A percentile compares a stretch with the other conserved stretches of the same genome.
These are phyloP conservation scores for Paralichthys olivaceus DNA, from an alignment of 2,113 vertebrate genomes.

Conservation along the genomic window DNA sequence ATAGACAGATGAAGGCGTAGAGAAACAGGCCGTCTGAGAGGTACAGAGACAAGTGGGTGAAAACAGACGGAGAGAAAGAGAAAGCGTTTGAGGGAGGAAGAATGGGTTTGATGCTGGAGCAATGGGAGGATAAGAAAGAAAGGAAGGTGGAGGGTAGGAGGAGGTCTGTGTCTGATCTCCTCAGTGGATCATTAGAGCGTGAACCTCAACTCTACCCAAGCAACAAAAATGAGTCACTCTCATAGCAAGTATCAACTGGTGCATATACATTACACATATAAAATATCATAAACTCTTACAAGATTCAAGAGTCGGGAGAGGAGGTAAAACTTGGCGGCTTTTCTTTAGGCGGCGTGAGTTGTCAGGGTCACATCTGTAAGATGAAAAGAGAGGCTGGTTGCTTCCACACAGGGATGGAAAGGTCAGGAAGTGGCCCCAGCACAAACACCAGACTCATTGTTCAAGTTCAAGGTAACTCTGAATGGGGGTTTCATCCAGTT, in stretches of 20 bases:
- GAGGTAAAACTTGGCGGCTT: conserved; percentile 45
- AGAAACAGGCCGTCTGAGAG: conserved; percentile 29
- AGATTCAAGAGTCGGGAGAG: conserved; percentile 17
- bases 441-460: conserved; percentile 80
- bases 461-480: conserved; percentile 81
- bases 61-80: conserved; percentile 9
- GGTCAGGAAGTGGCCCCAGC: conserved; percentile 81
- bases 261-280: conserved; percentile 1
- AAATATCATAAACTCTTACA: conserved; percentile 21
- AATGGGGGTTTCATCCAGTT: conserved; percentile 73
- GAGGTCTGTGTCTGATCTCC: conserved; percentile 28
- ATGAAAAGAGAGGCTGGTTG: conserved; percentile 77
- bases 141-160: neutral
- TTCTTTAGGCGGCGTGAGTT: conserved; percentile 60
- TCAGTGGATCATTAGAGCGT: conserved; percentile 48
- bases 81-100: conserved; percentile 12
- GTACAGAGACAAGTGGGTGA: conserved; percentile 34
- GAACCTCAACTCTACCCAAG: conserved; percentile 9
- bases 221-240: neutral
- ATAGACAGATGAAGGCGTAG: conserved; percentile 49
- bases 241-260: neutral
- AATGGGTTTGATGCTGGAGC: conserved; percentile 24
- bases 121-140: conserved; percentile 15
- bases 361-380: conserved; percentile 71
- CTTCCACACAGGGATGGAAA: conserved; percentile 70